These are phyloP conservation scores for Saccostrea glomerata DNA, from an alignment of 1,140 invertebrate species.

Conservation along the genomic window DNA sequence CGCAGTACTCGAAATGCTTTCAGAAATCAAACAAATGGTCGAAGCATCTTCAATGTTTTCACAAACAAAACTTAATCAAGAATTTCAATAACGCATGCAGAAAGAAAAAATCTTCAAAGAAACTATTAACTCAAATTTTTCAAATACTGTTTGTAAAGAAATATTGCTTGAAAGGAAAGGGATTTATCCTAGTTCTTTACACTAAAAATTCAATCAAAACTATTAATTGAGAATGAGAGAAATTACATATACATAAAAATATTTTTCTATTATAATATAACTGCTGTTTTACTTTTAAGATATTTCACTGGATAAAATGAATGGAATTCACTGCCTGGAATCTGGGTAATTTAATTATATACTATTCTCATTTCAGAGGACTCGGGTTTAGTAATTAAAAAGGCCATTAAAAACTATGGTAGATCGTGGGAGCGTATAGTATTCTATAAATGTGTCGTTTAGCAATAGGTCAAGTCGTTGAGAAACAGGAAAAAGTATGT, in stretches of 20 bases:
- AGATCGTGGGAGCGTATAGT: too few species aligned
- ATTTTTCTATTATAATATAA: not conserved
- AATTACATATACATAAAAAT: not conserved
- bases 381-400: too few species aligned
- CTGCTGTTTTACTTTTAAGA: not conserved
- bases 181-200: not conserved
- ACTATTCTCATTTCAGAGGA: too few species aligned
- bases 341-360: too few species aligned
- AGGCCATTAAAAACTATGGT: too few species aligned
- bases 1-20: not conserved
- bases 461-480: too few species aligned
- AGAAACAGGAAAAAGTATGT: too few species aligned
- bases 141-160: not conserved
- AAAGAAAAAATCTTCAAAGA: not conserved
- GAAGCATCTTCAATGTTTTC: not conserved
- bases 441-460: too few species aligned
- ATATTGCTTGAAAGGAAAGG: not conserved
- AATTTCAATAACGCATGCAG: conserved; percentile 5
- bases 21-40: conserved; percentile 25
- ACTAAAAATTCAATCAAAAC: not conserved
- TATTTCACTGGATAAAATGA: not conserved
- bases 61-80: conserved; percentile 10
- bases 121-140: not conserved
- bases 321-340: not conserved
- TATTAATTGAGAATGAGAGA: not conserved